Evolutionary conservation across 2,113 vertebrate species (phyloP), one percentile per base, ranked within the genome.

Genomic region (Onychostoma macrolepis): DNA sequence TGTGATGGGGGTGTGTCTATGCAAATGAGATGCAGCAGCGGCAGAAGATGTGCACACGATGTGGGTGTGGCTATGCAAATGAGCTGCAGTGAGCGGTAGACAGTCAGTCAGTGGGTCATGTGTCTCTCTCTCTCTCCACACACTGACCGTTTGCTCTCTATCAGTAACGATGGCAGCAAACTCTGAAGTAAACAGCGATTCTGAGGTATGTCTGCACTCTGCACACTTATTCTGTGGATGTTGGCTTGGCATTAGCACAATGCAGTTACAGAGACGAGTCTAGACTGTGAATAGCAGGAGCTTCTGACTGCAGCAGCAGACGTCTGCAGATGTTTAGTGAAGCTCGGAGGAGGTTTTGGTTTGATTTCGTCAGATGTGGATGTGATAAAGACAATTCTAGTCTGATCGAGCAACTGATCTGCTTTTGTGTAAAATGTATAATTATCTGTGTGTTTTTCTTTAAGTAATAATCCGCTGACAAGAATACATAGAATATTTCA

Each of bases 121-220:
- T 71, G 6, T 48, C 74, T 76, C 43, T 28, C 21, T 76, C n/a
- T 69, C 67, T 41, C 19, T 41, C 10, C 24, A 3, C 38, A 74
- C 71, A 74, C 71, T 41, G 38, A 13, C 11, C 5, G 11, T 43
- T 43, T n/a, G 36, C 41, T 36, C 75, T 87, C 58, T 81, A 90
- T 48, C 45, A 74, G 41, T 90, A 80, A 86, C 85, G 38, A 93
- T 94, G 93, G 92, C 93, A 88, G 89, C 91, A 81, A 89, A 82
- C 85, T 85, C 89, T 77, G 93, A 94, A 87, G 69, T 90, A 76
- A 91, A 80, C 90, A 87, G 88, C 82, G 91, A 94, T 81, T 72
- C 86, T 53, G 92, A 94, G 94, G 94, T 95, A 94, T 83, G 93
- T 93, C 83, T 88, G 26, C 87, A 45, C 78, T 87, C 53, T 80